Evolutionary conservation across 2,113 vertebrate genomes (phyloP).

Genomic region (Laterallus jamaicensis): DNA sequence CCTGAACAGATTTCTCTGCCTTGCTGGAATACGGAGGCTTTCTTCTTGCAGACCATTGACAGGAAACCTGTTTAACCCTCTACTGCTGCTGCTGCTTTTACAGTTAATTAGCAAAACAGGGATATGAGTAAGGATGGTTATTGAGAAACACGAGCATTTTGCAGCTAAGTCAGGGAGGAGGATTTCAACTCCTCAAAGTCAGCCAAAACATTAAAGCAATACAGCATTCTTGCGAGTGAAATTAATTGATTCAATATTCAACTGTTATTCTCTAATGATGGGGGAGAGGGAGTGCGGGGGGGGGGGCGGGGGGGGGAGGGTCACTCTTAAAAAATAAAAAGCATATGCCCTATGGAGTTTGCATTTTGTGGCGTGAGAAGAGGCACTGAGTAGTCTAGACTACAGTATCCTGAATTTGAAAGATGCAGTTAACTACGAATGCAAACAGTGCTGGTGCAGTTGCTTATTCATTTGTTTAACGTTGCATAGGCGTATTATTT

Average conservation of each 20-base stretch:
- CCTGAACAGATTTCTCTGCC: neutral
- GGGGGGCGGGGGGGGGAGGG: accelerated
- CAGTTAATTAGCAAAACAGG: conserved; percentile 12
- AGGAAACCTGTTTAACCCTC: conserved; percentile 47
- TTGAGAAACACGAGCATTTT: conserved; percentile 20
- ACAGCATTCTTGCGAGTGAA: neutral
- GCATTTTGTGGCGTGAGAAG: neutral
- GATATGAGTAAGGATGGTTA: neutral
- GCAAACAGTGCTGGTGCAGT: neutral
- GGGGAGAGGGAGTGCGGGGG: accelerated
- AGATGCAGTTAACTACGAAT: conserved; percentile 24
- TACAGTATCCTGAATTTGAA: neutral
- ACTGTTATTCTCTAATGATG: neutral
- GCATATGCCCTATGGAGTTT: neutral
- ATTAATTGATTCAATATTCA: neutral
- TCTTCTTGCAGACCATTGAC: neutral
- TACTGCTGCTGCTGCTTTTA: conserved; percentile 23
- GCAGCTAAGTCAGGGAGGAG: neutral
- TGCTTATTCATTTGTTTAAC: conserved; percentile 26
- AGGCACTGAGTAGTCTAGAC: neutral
- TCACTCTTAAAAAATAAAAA: neutral
- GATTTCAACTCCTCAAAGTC: neutral
- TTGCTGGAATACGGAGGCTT: neutral
- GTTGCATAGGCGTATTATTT: conserved; percentile 18
- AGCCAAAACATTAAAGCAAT: neutral